Base-by-base conservation (phyloP, 2,113 vertebrate species). In the Hippopotamus amphibius region DNA sequence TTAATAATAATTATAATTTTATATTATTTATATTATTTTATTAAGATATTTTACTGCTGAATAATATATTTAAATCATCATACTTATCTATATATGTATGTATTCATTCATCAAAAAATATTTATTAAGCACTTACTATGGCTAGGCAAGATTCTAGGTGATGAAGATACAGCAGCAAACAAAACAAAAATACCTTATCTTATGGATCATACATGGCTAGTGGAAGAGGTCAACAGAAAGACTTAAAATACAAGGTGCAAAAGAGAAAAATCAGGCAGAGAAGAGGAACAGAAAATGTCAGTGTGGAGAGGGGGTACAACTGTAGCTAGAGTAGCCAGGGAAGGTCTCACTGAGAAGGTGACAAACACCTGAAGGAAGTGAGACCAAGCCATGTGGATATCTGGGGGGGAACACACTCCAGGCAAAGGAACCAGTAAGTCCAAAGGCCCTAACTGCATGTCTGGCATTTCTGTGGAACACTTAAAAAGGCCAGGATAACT, bases 21-120 rank as follows among this genome's bases (percentile, higher is more conserved):
- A 37, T 37, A 37, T 37, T 37, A 37, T 37, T 37, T 37, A 37
- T 37, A 37, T 80, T 13, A 66, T 57, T 90, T 76, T 61, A 83
- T 61, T 72, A 92, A 61, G 21, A 83, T 61, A 92, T 65, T 92
- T 80, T 65, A 72, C 37, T 87, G 9, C 14, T 95, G n/a, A 86
- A 50, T 43, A 61, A 33, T 90, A 79, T 59, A 4, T 77, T 74
- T 53, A 88, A 80, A 33, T 80, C 57, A 61, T 53, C 12, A n/a
- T 63, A 50, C 37, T n/a, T 43, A 50, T 57, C 13, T 74, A 8
- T 16, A 48, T 77, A 68, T 21, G 22, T 30, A 37, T 83, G 19
- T 24, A 77, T 57, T 66, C 43, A 50, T 61, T 83, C 6, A 82
- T 57, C 28, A 88, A 53, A 80, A 80, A 72, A 53, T 57, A 53